A percentile compares a stretch with the other conserved stretches of the same genome.
Conservation (phyloP, 2,797 vertebrate genomes). For the Alcedo quadribrachys region DNA sequence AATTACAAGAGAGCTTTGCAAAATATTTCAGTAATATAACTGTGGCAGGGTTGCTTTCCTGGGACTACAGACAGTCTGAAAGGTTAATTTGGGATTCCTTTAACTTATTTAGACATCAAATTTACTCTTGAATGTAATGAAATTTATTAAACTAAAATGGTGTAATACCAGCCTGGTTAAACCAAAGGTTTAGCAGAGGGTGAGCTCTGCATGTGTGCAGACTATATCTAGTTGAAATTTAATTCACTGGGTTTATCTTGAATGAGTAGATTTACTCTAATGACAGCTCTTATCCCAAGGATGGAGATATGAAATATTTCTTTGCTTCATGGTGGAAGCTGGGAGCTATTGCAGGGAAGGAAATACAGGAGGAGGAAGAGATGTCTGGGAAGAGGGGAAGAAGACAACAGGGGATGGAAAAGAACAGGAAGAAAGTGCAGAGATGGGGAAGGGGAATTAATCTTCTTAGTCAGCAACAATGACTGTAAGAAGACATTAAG, state of each 20-base stretch:
- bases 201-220: background rate
- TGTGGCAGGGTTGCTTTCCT: background rate
- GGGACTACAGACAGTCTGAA: background rate
- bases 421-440: rapidly evolving
- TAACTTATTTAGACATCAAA: background rate
- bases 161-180: background rate
- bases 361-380: background rate
- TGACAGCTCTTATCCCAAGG: background rate
- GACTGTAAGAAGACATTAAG: background rate
- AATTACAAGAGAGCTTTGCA: background rate
- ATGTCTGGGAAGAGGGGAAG: background rate
- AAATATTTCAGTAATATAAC: background rate
- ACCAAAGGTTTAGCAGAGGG: background rate
- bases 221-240: background rate
- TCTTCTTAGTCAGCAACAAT: background rate
- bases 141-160: background rate
- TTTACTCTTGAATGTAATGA: background rate
- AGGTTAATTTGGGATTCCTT: background rate
- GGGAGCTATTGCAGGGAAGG: background rate
- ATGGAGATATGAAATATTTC: background rate
- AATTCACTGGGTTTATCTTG: background rate
- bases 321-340: background rate
- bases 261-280: background rate
- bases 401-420: background rate
- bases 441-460: background rate